Conservation (phyloP, 2,888 invertebrate genomes). For the Lasioglossum morio region DNA sequence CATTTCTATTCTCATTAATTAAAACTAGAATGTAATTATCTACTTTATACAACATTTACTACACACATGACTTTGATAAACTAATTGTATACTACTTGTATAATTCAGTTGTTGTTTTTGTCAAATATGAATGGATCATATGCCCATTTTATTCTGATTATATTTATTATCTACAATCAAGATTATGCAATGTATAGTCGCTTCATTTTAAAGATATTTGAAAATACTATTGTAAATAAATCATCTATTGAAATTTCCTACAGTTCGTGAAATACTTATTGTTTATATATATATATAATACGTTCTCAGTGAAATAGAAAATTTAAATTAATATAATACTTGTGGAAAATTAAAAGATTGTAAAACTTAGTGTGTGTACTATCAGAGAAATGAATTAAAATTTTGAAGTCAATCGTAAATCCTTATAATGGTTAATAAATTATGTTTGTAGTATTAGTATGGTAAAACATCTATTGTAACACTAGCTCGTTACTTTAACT, state of each 20-base stretch:
- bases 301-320: slow-evolving; percentile 7
- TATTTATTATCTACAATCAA: slow-evolving; percentile 46
- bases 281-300: slow-evolving; percentile 6
- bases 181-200: slow-evolving; percentile 41
- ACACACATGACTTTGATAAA: slow-evolving; percentile 72
- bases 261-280: background rate
- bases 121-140: slow-evolving; percentile 11
- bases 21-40: slow-evolving; percentile 75
- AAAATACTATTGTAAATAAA: slow-evolving; percentile 34
- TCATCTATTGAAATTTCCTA: slow-evolving; percentile 9
- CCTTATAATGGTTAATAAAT: slow-evolving; percentile 2
- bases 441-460: slow-evolving; percentile 10
- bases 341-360: slow-evolving; percentile 12
- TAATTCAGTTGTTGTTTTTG: slow-evolving; percentile 72
- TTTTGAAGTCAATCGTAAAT: slow-evolving; percentile 20
- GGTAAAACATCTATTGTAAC: slow-evolving; percentile 13
- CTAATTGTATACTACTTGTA: slow-evolving; percentile 72
- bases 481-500: background rate
- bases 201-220: slow-evolving; percentile 39
- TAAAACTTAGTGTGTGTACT: background rate
- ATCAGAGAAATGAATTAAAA: slow-evolving; percentile 11
- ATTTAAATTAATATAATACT: slow-evolving; percentile 15
- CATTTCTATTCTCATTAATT: slow-evolving; percentile 68
- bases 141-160: slow-evolving; percentile 27
- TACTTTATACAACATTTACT: slow-evolving; percentile 81